Evolutionary conservation across 2,888 invertebrate genomes (phyloP).

Genomic region (Ophion obscuratus): DNA sequence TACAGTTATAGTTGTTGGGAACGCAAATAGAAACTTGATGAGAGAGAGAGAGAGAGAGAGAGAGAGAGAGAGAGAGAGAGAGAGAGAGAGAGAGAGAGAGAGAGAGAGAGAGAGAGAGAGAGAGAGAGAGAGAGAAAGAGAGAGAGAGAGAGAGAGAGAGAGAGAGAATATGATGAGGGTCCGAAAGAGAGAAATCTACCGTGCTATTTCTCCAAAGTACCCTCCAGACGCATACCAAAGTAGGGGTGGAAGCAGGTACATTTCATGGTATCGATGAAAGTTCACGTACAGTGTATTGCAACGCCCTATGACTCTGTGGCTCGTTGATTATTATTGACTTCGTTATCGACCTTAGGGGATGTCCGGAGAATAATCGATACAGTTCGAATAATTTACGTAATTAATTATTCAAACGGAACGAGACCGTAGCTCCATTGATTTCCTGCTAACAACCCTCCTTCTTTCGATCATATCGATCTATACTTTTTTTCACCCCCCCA

Average conservation of each 20-base stretch:
- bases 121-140: slow-evolving; percentile 3
- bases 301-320: slow-evolving; percentile 8
- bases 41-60: not conserved
- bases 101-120: not conserved
- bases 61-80: too few species aligned
- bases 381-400: not conserved
- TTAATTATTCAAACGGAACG: too few species aligned
- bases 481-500: too few species aligned
- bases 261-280: slow-evolving; percentile 30
- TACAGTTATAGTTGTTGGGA: slow-evolving; percentile 1
- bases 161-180: not conserved
- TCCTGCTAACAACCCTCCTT: too few species aligned
- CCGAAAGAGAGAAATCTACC: slow-evolving; percentile 36
- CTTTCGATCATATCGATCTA: too few species aligned
- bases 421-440: too few species aligned
- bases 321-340: slow-evolving; percentile 28
- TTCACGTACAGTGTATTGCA: slow-evolving; percentile 7
- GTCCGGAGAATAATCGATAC: not conserved
- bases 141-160: not conserved
- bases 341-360: slow-evolving; percentile 13
- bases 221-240: slow-evolving; percentile 10
- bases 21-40: not conserved
- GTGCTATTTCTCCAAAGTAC: slow-evolving; percentile 10
- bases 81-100: not conserved
- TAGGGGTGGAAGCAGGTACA: not conserved